Conservation (phyloP, 2,113 vertebrate species). For the Pelodiscus sinensis region DNA sequence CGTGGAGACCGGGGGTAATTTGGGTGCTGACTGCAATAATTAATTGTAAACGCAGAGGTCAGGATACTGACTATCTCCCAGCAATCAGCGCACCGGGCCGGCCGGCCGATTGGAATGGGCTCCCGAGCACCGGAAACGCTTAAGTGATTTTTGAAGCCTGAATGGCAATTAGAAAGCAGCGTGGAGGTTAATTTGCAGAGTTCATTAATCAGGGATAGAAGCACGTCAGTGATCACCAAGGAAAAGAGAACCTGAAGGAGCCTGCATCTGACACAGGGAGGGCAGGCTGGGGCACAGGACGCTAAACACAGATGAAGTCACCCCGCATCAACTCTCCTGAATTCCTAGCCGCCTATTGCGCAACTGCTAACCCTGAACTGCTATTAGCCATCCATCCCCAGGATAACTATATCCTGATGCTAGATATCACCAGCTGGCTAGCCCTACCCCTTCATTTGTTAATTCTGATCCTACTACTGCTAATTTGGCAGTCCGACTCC, state of each 20-base stretch:
- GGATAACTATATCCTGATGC: neutral
- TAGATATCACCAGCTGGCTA: neutral
- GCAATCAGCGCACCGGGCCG: slow-evolving; percentile 66
- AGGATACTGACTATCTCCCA: slow-evolving; percentile 75
- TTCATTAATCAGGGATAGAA: slow-evolving; percentile 79
- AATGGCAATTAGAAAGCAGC: slow-evolving; percentile 77
- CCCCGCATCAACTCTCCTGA: neutral
- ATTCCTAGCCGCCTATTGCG: neutral
- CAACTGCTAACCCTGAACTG: neutral
- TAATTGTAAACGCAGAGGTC: slow-evolving; percentile 81
- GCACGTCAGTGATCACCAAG: slow-evolving; percentile 66
- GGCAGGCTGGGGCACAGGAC: neutral
- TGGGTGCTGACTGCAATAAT: slow-evolving; percentile 81
- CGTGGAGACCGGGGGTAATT: slow-evolving; percentile 75
- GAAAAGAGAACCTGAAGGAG: slow-evolving; percentile 40
- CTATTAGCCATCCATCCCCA: neutral
- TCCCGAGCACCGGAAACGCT: slow-evolving; percentile 57
- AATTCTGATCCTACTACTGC: neutral
- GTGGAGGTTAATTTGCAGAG: slow-evolving; percentile 78
- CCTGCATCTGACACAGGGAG: slow-evolving; percentile 12
- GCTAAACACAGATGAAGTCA: neutral
- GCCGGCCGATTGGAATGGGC: slow-evolving; percentile 55
- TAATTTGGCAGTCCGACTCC: neutral
- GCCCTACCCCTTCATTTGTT: neutral
- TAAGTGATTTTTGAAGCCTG: slow-evolving; percentile 81